A percentile compares a stretch with the other conserved stretches of the same genome.
Conservation (phyloP, 2,888 invertebrate genomes). For the Nowickia ferox region DNA sequence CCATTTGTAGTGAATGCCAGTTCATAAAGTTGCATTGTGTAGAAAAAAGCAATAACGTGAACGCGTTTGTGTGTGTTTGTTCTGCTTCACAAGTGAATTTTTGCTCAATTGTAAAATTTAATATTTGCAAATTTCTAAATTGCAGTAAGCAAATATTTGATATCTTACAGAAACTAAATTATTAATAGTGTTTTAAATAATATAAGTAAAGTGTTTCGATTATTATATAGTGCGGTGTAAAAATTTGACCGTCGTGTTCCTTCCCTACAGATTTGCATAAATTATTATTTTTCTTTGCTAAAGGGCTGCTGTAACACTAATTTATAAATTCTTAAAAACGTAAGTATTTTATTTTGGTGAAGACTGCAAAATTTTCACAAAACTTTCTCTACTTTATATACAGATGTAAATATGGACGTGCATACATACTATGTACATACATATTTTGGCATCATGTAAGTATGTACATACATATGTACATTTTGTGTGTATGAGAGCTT, state of each 20-base stretch:
- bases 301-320: neutral
- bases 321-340: neutral
- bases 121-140: slow-evolving; percentile 10
- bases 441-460: neutral
- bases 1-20: neutral
- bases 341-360: slow-evolving; percentile 8
- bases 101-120: slow-evolving; percentile 17
- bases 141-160: neutral
- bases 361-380: neutral
- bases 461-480: no score
- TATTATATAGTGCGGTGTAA: neutral
- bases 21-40: slow-evolving; percentile 33
- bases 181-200: neutral
- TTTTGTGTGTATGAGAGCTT: neutral
- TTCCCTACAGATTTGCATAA: slow-evolving; percentile 30
- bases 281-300: slow-evolving; percentile 1
- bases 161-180: neutral
- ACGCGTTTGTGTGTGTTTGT: slow-evolving; percentile 28
- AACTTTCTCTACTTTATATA: slow-evolving; percentile 14
- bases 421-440: neutral
- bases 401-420: neutral
- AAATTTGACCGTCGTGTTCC: slow-evolving; percentile 16
- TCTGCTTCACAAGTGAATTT: neutral
- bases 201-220: neutral
- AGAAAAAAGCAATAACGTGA: neutral